Conservation (phyloP, 2,888 invertebrate species). For the Tribolium freemani region DNA sequence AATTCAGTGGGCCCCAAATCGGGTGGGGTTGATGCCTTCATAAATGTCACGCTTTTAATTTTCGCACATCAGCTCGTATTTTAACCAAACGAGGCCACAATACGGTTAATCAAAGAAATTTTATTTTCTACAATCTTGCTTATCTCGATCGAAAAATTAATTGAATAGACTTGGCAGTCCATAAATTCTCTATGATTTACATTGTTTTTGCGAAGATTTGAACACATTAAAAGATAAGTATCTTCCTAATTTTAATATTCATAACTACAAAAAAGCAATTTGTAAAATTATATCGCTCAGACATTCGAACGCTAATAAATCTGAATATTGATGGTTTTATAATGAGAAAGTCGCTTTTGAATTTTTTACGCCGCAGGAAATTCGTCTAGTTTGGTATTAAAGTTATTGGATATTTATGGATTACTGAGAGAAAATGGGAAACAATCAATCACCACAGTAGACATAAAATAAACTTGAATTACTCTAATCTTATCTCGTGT, state of each 20-base stretch:
- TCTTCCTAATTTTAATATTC: not conserved
- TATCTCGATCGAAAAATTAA: not conserved
- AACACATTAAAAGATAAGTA: slow-evolving; percentile 3
- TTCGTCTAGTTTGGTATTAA: not conserved
- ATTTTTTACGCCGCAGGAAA: not conserved
- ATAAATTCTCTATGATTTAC: slow-evolving; percentile 6
- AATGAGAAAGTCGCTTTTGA: not conserved
- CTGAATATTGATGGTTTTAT: not conserved
- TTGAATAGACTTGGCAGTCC: not conserved
- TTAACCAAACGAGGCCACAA: no score
- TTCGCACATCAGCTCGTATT: no score
- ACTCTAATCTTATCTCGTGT: not conserved
- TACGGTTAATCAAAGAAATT: not conserved
- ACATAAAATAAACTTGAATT: not conserved
- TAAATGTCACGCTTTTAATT: not conserved
- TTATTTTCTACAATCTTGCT: not conserved
- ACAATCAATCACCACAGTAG: not conserved
- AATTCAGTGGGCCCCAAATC: not conserved
- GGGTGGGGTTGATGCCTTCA: slow-evolving; percentile 2
- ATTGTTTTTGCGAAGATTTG: not conserved
- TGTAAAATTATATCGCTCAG: no score
- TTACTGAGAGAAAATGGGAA: not conserved
- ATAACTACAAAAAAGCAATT: no score
- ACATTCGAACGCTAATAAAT: not conserved
- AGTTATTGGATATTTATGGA: not conserved